Conservation (phyloP, 92 coral and sea anemone genomes). For the Paragorgia papillata region DNA sequence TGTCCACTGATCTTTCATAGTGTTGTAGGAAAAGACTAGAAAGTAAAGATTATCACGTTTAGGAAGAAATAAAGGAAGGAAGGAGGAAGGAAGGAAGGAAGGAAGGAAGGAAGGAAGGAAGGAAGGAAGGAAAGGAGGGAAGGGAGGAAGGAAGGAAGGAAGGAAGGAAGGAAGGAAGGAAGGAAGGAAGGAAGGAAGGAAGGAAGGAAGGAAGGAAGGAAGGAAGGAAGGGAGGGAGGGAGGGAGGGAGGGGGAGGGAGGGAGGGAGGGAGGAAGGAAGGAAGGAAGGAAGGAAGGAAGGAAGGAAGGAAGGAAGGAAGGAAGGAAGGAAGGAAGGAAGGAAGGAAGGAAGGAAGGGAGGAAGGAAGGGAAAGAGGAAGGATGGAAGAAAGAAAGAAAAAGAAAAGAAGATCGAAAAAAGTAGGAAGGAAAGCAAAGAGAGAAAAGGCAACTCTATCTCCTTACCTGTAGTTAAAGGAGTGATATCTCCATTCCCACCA, state of each 20-base stretch:
- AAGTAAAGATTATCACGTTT: neutral
- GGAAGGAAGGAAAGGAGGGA: neutral
- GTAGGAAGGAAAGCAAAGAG: neutral
- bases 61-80: neutral
- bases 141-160: neutral
- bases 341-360: neutral
- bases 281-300: too few species aligned
- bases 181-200: too few species aligned
- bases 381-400: neutral
- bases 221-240: too few species aligned
- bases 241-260: neutral
- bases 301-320: neutral
- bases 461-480: conserved; percentile 86
- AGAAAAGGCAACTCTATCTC: neutral
- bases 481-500: conserved; percentile 96
- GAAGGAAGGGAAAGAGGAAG: neutral
- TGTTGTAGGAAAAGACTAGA: conserved; percentile 79
- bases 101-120: neutral
- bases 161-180: neutral
- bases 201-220: too few species aligned
- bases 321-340: conserved; percentile 5
- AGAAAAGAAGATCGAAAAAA: too few species aligned
- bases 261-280: neutral
- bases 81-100: conserved; percentile 10
- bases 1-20: conserved; percentile 87